A percentile compares a stretch with the other conserved stretches of the same genome.
phyloP scores from a whole-genome alignment of 2,888 invertebrate species.

The Trachelus troglodyta region DNA sequence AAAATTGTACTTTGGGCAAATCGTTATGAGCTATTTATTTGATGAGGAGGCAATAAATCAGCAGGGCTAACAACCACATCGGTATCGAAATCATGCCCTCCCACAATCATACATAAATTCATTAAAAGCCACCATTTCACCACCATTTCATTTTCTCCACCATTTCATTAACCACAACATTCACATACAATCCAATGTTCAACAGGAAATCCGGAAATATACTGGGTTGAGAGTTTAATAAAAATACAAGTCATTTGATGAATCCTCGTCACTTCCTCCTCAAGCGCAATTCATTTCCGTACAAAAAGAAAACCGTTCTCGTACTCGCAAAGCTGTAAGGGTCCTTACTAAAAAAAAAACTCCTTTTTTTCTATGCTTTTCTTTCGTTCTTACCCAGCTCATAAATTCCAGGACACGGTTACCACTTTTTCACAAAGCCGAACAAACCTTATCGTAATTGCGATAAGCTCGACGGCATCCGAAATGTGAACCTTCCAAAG shows the following conservation, averaged over 20 bases:
- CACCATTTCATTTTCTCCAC: background rate
- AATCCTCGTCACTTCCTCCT: background rate
- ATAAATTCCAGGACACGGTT: background rate
- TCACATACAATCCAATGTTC: background rate
- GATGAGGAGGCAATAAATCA: background rate
- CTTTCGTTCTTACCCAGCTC: background rate
- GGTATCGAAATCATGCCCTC: background rate
- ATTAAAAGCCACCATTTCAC: background rate
- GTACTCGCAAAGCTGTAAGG: background rate
- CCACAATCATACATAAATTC: background rate
- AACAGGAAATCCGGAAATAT: background rate
- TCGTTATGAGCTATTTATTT: conserved; percentile 7
- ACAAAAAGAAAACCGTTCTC: background rate
- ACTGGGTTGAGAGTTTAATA: background rate
- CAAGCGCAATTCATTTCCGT: background rate
- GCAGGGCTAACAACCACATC: background rate
- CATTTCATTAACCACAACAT: background rate
- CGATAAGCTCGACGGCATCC: background rate
- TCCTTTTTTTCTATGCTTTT: background rate
- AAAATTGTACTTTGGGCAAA: conserved; percentile 49
- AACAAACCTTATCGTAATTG: background rate
- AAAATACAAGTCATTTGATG: background rate
- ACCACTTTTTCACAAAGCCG: background rate
- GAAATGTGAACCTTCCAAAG: conserved; percentile 6
- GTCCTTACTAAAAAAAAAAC: background rate